A percentile compares a stretch with the other conserved stretches of the same genome.
phyloP scores from a whole-genome alignment of 2,113 vertebrate species.

The Rhabdomys dilectus region DNA sequence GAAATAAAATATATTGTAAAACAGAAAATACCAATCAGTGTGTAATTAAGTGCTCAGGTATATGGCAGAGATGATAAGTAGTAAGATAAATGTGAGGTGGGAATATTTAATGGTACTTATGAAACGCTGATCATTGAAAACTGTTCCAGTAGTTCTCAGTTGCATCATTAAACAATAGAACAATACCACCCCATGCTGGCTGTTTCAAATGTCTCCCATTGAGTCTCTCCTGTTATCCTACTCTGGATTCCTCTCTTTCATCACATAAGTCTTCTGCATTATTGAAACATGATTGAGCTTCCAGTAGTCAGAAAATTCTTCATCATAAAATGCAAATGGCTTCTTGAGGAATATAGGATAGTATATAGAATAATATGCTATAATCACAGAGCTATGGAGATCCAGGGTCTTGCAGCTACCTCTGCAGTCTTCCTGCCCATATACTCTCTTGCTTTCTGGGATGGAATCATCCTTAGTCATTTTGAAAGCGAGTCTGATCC shows the following conservation, averaged over 20 bases:
- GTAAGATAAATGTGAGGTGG: neutral
- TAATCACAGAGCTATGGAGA: neutral
- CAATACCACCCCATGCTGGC: neutral
- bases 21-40: neutral
- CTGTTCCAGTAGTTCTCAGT: neutral
- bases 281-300: neutral
- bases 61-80: neutral
- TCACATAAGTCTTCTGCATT: neutral
- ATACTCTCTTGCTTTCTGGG: neutral
- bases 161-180: neutral
- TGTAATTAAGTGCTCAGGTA: neutral
- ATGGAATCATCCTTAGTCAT: neutral
- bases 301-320: neutral
- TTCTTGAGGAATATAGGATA: neutral
- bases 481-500: neutral
- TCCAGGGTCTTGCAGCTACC: neutral
- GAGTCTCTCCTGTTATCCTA: neutral
- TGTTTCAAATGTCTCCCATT: neutral
- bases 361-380: neutral
- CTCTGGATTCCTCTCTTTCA: neutral
- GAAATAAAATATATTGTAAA: constrained; percentile 18
- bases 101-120: neutral
- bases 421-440: fast-evolving
- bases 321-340: neutral
- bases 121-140: neutral